Base-by-base conservation (phyloP, 2,888 invertebrate species). In the Patella ulyssiponensis region DNA sequence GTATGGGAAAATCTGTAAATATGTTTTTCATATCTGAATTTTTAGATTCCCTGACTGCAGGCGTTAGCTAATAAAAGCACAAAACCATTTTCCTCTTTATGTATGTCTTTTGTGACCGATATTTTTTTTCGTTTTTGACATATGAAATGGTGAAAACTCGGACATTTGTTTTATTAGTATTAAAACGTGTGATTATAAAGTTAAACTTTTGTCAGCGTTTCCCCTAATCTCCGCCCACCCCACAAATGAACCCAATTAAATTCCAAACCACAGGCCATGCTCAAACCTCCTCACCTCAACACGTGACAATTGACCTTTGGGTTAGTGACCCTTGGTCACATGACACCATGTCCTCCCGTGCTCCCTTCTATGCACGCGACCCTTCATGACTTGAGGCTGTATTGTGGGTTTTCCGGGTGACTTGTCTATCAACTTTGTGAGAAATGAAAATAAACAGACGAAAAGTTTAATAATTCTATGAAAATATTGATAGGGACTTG, bases 211-310 rank as follows among this genome's bases (percentile, higher is more conserved):
- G 64, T 64, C 64, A 64, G 12, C 14, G 23, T 64, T 64, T 64
- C 64, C 23, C 23, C 14, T 23, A 64, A 11, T 23, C 23, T 23
- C 64, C 9, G 9, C 23, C 23, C 23, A 23, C 64, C 64, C 64
- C 64, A 5, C n/a, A 64, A 64, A 64, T 64, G 64, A 64, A 64
- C 64, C 64, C 64, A 64, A 64, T 64, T 64, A 64, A 23, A 64
- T 64, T 23, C 11, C 20, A 23, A 23, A 20, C 64, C 20, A 14
- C 11, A 23, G 64, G 64, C 23, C 12, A 64, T 64, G 20, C 64
- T 23, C 64, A 23, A 64, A 20, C 64, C 64, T 14, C 64, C 23
- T 64, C 64, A 64, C 64, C 64, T 14, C 64, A 23, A 64, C 64
- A 23, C 64, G 64, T 64, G 64, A 64, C 64, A 64, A 23, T 64